Evolutionary conservation across 30 jellyfish, hydroid and myxozoan species (phyloP).

Genomic region (Mastigias papua): DNA sequence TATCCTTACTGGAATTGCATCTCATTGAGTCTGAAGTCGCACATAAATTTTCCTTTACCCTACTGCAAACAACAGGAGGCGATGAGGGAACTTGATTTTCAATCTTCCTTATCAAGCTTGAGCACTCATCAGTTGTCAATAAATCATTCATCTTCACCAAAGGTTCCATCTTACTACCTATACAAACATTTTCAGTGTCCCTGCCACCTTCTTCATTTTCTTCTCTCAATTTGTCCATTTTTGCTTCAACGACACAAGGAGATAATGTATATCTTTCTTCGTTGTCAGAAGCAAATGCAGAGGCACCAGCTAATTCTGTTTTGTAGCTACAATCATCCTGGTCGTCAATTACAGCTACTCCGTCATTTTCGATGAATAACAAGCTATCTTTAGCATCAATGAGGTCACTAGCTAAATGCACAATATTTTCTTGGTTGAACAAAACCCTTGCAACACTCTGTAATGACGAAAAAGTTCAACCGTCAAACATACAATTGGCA

Average conservation of each 20-base stretch:
- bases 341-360: background rate
- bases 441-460: slow-evolving; percentile 70
- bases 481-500: no score
- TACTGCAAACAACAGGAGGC: slow-evolving; percentile 3
- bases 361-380: background rate
- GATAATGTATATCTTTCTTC: slow-evolving; percentile 12
- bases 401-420: background rate
- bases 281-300: background rate
- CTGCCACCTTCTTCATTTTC: background rate
- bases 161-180: background rate
- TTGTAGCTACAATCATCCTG: background rate
- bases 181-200: background rate
- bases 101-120: background rate
- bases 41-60: background rate
- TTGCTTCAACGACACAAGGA: slow-evolving; percentile 18
- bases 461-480: no score
- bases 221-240: background rate
- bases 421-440: background rate
- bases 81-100: background rate
- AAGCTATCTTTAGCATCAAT: background rate
- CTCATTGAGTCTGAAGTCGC: background rate
- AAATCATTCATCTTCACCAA: background rate
- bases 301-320: background rate
- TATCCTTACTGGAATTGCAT: background rate
- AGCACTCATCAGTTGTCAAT: background rate